Conservation (phyloP, 2,113 vertebrate genomes). For the Actenoides hombroni region DNA sequence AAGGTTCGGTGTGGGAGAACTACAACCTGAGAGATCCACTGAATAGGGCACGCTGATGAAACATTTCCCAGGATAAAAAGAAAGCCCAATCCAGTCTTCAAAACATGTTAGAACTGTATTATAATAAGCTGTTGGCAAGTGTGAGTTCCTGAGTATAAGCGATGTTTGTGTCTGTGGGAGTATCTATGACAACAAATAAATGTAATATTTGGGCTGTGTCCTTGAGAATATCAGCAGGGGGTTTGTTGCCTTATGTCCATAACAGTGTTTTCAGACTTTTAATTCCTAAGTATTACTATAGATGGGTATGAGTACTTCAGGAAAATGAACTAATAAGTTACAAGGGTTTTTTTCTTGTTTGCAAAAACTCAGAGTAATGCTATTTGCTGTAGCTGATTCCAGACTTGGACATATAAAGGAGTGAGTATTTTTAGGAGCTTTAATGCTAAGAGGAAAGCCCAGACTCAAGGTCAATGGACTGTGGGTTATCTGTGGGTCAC, state of each 20-base stretch:
- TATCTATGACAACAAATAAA: constrained; percentile 57
- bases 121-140: neutral
- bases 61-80: neutral
- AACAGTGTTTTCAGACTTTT: neutral
- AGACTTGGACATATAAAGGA: neutral
- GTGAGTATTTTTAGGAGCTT: constrained; percentile 26
- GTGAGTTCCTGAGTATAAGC: neutral
- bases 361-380: constrained; percentile 10
- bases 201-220: neutral
- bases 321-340: constrained; percentile 21
- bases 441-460: neutral
- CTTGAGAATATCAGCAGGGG: neutral
- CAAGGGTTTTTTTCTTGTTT: neutral
- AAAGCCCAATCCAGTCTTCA: neutral
- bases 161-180: constrained; percentile 5
- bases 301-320: neutral
- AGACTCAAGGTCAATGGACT: neutral
- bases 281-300: constrained; percentile 9
- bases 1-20: neutral
- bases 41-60: neutral
- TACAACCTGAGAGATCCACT: neutral
- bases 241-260: neutral
- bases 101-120: neutral
- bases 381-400: constrained; percentile 34
- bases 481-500: neutral